A percentile compares a stretch with the other conserved stretches of the same genome.
Conservation (phyloP, 2,113 vertebrate genomes). For the Kryptolebias marmoratus region DNA sequence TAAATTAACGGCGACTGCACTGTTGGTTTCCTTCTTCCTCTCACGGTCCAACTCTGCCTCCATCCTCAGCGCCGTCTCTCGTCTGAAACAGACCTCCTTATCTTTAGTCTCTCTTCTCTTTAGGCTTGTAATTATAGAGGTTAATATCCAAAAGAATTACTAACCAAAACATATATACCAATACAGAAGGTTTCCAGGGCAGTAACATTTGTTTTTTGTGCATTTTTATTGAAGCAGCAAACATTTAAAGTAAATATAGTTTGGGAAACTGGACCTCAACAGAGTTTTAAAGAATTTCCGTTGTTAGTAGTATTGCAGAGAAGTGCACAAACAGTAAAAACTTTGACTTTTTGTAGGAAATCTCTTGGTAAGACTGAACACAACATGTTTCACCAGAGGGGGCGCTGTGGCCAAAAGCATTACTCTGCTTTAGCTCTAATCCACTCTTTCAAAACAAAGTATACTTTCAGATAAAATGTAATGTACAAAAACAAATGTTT, state of each 20-base stretch:
- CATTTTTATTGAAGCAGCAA: not conserved
- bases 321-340: not conserved
- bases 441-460: too few relatives aligned
- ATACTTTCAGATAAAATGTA: not conserved
- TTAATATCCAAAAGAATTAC: not conserved
- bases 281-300: constrained; percentile 48
- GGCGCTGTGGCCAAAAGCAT: constrained; percentile 12
- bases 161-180: accelerated
- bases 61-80: constrained; percentile 87
- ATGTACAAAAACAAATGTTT: not conserved
- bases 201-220: not conserved
- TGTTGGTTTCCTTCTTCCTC: constrained; percentile 76
- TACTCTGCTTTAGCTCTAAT: too few relatives aligned
- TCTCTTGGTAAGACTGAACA: constrained; percentile 71
- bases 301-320: constrained; percentile 1
- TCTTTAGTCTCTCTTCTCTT: constrained; percentile 81
- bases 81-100: constrained; percentile 79
- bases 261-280: constrained; percentile 48
- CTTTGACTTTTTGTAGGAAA: constrained; percentile 34
- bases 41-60: constrained; percentile 84
- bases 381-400: constrained; percentile 32
- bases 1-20: constrained; percentile 72
- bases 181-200: not conserved
- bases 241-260: not conserved
- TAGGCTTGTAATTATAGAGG: constrained; percentile 40